Evolutionary conservation across 2,113 vertebrate genomes (phyloP).

Genomic region (Grus americana): DNA sequence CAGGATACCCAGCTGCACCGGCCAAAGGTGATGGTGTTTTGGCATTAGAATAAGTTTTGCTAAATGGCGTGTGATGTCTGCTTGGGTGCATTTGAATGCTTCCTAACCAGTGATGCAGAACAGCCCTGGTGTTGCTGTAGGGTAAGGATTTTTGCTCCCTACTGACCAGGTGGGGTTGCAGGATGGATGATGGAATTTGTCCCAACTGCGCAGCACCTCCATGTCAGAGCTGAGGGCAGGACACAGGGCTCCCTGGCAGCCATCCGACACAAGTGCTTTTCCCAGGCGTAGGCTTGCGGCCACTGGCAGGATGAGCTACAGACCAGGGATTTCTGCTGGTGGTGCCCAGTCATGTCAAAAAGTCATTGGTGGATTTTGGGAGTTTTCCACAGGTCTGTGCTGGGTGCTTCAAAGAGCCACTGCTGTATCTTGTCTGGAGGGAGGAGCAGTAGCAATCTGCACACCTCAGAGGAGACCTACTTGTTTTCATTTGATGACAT

Average conservation of each 20-base stretch:
- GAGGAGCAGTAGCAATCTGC: background rate
- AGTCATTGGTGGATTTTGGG: background rate
- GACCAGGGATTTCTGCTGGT: background rate
- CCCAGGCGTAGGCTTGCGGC: accelerated
- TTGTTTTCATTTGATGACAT: background rate
- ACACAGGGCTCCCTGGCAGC: accelerated
- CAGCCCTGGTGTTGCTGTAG: background rate
- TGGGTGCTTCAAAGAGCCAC: background rate
- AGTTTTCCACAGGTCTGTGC: background rate
- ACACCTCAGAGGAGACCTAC: background rate
- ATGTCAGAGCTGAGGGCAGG: accelerated
- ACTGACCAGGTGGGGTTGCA: background rate
- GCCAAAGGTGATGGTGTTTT: background rate
- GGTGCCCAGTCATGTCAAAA: background rate
- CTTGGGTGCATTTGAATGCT: background rate
- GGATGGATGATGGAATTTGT: background rate
- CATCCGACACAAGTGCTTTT: accelerated
- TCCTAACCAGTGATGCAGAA: background rate
- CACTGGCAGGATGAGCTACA: accelerated
- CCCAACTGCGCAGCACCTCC: accelerated
- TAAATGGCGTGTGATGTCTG: background rate
- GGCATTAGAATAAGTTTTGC: background rate
- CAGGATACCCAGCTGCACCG: background rate
- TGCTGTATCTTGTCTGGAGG: background rate
- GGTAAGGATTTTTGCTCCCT: background rate